Base-by-base conservation (phyloP, 2,888 invertebrate genomes). In the Polydrusus pterygomalis region DNA sequence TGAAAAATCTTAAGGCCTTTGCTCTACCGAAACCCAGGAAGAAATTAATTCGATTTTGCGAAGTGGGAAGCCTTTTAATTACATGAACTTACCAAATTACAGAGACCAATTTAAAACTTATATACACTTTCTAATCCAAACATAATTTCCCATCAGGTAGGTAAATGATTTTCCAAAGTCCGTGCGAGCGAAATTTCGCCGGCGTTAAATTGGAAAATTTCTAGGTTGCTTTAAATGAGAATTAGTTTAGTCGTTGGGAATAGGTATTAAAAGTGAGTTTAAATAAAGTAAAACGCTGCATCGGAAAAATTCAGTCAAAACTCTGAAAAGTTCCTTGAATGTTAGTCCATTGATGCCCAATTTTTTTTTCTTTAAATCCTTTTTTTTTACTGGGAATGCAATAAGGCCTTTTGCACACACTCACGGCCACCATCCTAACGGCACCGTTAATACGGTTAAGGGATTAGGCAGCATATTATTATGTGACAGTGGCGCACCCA, bases 121-220 rank as follows among this genome's bases (percentile, higher is more conserved):
- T 43, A 62, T 62, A 30, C 62, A 62, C 43, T 62, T 68, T 47
- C 68, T 54, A 68, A 68, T 68, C 34, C n/a, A 38, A 40, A 51
- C 62, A 63, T 70, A 70, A 70, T 70, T 70, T 70, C 58, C 63
- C 70, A 49, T 70, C 62, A 63, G 51, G 18, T 25, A 63, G 70
- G 70, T 63, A 70, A 70, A 70, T 70, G 62, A 70, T 34, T 40
- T 51, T 63, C 49, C 18, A 13, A 43, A 18, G 40, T 43, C 20
- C 62, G 17, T 62, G 43, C 34, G 49, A 49, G 18, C 62, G 62
- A 51, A 70, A 45, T 51, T 70, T 62, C 40, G 60, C 34, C 34
- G 17, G 51, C 49, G 38, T 25, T 63, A 70, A 69, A 70, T 70
- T 62, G 63, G 63, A 40, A 70, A 70, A 62, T 51, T 63, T 70